These are phyloP conservation scores for Dryoscopus gambensis DNA, from an alignment of 2,113 vertebrate genomes.

Conservation along the genomic window DNA sequence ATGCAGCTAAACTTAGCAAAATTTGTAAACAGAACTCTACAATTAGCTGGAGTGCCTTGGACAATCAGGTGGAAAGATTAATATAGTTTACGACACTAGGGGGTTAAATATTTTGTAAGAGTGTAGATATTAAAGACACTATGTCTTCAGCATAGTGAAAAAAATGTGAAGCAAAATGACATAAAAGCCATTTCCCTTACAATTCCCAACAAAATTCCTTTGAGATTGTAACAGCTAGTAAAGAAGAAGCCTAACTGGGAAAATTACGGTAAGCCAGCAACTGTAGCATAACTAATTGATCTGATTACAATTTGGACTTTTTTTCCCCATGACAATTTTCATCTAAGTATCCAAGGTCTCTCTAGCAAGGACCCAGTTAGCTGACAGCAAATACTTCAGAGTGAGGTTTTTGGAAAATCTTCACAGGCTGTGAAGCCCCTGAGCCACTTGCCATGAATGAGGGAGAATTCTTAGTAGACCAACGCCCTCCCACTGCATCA, in stretches of 20 bases:
- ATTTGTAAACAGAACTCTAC: neutral
- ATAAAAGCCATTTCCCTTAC: neutral
- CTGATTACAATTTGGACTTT: neutral
- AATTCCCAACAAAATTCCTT: neutral
- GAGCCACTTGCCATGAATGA: neutral
- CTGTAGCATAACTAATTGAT: constrained; percentile 5
- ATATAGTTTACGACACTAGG: neutral
- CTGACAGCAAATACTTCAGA: neutral
- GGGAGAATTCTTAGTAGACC: neutral
- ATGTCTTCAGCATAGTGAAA: neutral
- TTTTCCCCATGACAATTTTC: neutral
- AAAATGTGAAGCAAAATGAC: neutral
- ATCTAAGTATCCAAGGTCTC: neutral
- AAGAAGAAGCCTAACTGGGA: neutral
- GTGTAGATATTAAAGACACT: neutral
- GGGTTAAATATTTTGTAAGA: neutral
- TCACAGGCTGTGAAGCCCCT: neutral
- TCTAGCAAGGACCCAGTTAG: neutral
- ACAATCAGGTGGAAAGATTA: neutral
- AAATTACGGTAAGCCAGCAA: neutral
- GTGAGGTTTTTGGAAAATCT: neutral
- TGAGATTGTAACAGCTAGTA: neutral
- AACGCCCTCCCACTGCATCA: neutral
- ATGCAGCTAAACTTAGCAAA: neutral
- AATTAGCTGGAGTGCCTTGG: neutral